phyloP scores from a whole-genome alignment of 2,888 invertebrate genomes.

The Noctua comes region DNA sequence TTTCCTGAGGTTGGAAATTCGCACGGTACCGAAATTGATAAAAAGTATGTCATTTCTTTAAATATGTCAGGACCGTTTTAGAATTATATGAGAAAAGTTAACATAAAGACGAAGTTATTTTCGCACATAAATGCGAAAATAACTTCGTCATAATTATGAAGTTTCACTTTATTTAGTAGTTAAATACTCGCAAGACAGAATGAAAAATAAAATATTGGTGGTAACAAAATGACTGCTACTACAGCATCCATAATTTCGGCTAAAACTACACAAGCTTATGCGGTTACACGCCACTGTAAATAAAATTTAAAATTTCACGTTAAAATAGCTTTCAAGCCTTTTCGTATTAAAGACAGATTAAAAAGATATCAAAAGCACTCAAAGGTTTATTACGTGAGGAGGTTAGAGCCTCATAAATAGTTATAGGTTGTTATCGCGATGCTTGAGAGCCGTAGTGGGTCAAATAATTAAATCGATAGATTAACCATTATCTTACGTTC shows the following conservation, averaged over 20 bases:
- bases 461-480: neutral
- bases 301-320: neutral
- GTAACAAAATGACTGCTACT: too few relatives aligned
- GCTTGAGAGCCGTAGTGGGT: neutral
- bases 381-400: slow-evolving; percentile 22
- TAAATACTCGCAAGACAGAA: neutral
- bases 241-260: neutral
- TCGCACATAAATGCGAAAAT: too few relatives aligned
- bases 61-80: neutral
- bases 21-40: neutral
- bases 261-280: neutral
- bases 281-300: neutral
- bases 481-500: neutral
- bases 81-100: neutral
- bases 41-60: neutral
- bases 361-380: slow-evolving; percentile 35
- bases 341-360: slow-evolving; percentile 32
- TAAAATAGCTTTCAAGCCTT: slow-evolving; percentile 19
- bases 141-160: too few relatives aligned
- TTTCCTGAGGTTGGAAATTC: too few relatives aligned
- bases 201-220: neutral
- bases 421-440: slow-evolving; percentile 24
- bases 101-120: neutral
- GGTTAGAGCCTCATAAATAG: slow-evolving; percentile 48
- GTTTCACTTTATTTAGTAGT: neutral